Base-by-base conservation (phyloP, 2,888 invertebrate species). In the Amorpha juglandis region DNA sequence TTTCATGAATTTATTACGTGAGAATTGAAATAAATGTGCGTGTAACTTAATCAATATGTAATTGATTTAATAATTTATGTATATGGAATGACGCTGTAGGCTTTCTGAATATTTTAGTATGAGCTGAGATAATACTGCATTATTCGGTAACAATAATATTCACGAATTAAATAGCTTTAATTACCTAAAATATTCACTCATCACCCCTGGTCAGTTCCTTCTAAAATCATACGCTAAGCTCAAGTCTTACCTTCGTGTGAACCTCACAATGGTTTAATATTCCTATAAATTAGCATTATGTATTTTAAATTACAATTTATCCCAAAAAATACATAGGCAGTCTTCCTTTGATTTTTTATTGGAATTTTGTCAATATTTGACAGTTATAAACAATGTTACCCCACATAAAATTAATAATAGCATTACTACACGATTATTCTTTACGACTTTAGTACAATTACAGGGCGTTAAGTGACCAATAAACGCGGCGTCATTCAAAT, bases 301-400 rank as follows among this genome's bases (percentile, higher is more conserved):
- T 58, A 42, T 42, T 19, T 12, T 6, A 19, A 12, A 52, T 42
- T 58, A 42, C n/a, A 55, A 55, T 4, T 33, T 33, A 33, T 35
- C 7, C 12, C n/a, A 12, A 19, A 38, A 19, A 16, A 19, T 38
- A n/a, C 11, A 38, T 16, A 16, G 0, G 16, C 6, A 45, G 19
- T 50, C 19, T 19, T 1, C 19, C 12, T 38, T 42, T 58, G 58
- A 58, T 42, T 55, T 42, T 55, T 16, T 35, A 55, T 55, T 55
- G 45, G 48, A 48, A 33, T 63, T 33, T 48, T 62, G 62, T 27
- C 62, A 64, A 33, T 42, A 53, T 42, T 12, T 58, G 58, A 58
- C 58, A 58, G 16, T 38, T 6, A 4, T 19, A 12, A 19, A 42
- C 67, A 48, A 51, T 21, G 19, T 52, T 64, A 14, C 53, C 19